These are phyloP conservation scores for Darevskia mixta DNA, from an alignment of 2,797 vertebrate genomes.

Conservation along the genomic window DNA sequence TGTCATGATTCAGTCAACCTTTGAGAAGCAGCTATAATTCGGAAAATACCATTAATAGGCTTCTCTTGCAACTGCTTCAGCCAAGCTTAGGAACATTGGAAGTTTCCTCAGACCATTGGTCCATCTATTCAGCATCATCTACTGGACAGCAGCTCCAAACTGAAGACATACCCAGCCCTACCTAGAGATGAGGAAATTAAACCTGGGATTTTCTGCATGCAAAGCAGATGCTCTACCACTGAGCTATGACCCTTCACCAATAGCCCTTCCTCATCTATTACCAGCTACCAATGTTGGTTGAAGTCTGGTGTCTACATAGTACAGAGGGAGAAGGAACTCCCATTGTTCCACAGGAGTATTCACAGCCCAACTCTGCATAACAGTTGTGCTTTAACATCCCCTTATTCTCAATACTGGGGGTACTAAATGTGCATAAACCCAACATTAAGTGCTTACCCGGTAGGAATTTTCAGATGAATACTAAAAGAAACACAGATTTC, in stretches of 20 bases:
- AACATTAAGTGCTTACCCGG: constrained; percentile 2
- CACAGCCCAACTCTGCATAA: neutral
- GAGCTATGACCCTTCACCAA: too few relatives aligned
- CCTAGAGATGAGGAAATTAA: too few relatives aligned
- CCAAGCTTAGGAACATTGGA: neutral
- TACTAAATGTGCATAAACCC: neutral
- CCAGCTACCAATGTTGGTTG: neutral
- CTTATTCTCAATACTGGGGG: neutral
- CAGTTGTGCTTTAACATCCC: neutral
- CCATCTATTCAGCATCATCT: too few relatives aligned
- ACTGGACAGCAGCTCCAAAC: too few relatives aligned
- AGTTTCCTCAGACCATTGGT: too few relatives aligned
- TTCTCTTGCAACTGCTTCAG: neutral
- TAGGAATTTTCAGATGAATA: neutral
- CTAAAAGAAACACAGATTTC: neutral
- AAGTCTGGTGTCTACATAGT: neutral
- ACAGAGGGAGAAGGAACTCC: neutral
- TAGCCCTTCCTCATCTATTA: neutral
- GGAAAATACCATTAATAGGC: neutral
- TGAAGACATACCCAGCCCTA: too few relatives aligned
- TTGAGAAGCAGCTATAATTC: neutral
- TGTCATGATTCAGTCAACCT: neutral
- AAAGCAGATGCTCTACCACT: too few relatives aligned
- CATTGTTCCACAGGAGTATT: neutral
- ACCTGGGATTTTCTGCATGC: too few relatives aligned